These are phyloP conservation scores for Pollimyrus isidori DNA, from an alignment of 2,113 vertebrate genomes.

Conservation along the genomic window DNA sequence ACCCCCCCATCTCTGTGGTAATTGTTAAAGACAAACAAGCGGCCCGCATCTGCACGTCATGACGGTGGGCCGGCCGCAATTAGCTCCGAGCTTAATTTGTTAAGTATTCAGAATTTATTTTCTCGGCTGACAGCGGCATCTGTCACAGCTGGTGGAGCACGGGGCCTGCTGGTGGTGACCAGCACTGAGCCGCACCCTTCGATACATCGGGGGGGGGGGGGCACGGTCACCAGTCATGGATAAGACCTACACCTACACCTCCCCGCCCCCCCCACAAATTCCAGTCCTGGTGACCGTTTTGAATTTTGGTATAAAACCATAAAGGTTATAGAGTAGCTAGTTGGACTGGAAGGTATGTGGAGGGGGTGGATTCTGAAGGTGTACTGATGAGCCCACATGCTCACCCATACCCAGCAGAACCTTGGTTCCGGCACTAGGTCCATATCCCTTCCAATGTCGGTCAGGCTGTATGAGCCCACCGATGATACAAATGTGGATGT, in stretches of 20 bases:
- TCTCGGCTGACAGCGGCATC: constrained; percentile 63
- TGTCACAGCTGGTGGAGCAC: constrained; percentile 57
- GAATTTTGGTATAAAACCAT: not conserved
- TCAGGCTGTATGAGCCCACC: not conserved
- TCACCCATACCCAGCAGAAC: not conserved
- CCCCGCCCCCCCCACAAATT: not conserved
- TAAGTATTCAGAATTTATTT: constrained; percentile 72
- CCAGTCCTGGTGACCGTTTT: not conserved
- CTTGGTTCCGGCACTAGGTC: not conserved
- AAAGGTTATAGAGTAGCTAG: not conserved
- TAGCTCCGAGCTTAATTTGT: constrained; percentile 72
- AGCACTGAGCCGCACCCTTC: not conserved
- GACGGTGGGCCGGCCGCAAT: constrained; percentile 68
- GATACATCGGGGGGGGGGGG: not conserved
- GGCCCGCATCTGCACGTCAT: constrained; percentile 59
- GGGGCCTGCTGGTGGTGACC: constrained; percentile 5
- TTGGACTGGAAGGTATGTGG: not conserved
- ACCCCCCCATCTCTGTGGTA: constrained; percentile 48
- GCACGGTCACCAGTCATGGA: not conserved
- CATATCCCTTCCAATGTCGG: not conserved
- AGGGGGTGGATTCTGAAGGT: not conserved
- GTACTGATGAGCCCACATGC: not conserved
- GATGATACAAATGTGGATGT: not conserved
- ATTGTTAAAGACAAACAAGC: constrained; percentile 71
- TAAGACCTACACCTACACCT: too few species aligned